Conservation (phyloP, 2,113 vertebrate species). For the Mungos mungo region DNA sequence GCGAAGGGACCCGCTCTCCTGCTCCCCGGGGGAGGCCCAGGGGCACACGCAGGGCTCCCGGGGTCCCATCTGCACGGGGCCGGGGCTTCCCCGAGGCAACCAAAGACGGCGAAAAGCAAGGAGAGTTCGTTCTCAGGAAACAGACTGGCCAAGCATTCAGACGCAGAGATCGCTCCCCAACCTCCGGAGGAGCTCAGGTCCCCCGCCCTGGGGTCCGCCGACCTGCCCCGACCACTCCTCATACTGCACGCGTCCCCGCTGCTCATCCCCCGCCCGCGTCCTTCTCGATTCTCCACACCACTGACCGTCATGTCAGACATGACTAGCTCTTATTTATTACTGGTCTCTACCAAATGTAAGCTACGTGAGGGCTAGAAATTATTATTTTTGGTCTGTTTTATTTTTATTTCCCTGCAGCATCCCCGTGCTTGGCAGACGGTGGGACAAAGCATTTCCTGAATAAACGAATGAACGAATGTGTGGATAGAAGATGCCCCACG, state of each 20-base stretch:
- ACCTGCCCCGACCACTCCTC: background rate
- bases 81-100: constrained; percentile 25
- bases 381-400: background rate
- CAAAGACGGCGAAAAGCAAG: background rate
- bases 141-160: background rate
- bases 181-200: background rate
- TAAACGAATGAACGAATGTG: background rate
- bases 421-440: background rate
- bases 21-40: background rate
- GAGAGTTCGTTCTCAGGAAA: background rate
- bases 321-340: background rate
- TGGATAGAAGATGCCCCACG: background rate
- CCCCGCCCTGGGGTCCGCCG: background rate
- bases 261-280: too few species aligned
- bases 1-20: background rate
- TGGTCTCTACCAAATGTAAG: background rate
- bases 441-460: background rate
- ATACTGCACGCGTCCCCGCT: background rate
- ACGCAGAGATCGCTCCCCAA: background rate
- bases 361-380: background rate
- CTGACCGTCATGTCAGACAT: background rate
- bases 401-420: background rate
- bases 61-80: background rate
- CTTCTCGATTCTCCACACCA: background rate
- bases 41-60: background rate